phyloP scores from a whole-genome alignment of 2,113 vertebrate genomes.

The Lophotis ruficrista region DNA sequence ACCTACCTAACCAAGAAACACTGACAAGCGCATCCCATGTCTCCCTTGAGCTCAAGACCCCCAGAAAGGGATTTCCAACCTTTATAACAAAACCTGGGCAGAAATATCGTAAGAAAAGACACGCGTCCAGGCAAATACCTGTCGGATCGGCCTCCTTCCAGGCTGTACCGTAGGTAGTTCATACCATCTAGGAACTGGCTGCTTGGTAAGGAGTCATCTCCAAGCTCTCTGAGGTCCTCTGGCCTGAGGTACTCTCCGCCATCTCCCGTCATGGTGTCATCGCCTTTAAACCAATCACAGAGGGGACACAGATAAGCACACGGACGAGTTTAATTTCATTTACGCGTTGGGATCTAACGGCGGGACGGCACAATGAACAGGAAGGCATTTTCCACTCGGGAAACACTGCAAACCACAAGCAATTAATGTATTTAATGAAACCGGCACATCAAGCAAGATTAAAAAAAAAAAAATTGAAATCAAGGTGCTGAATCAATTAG shows the following conservation, averaged over 20 bases:
- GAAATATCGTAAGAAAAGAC: not conserved
- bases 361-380: not conserved
- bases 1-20: not conserved
- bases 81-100: not conserved
- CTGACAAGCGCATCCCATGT: not conserved
- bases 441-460: not conserved
- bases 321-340: not conserved
- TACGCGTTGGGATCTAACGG: not conserved
- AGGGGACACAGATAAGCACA: not conserved
- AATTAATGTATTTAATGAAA: slow-evolving; percentile 37
- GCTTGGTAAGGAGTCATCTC: slow-evolving; percentile 93
- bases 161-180: slow-evolving; percentile 94
- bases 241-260: slow-evolving; percentile 94
- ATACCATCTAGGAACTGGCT: slow-evolving; percentile 96
- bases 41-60: not conserved
- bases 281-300: slow-evolving; percentile 76
- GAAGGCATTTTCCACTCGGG: not conserved
- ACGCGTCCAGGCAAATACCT: slow-evolving; percentile 73
- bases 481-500: not conserved
- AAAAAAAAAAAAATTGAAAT: not conserved
- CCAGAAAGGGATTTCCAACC: not conserved
- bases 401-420: slow-evolving; percentile 37
- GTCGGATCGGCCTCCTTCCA: slow-evolving; percentile 90
- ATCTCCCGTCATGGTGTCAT: slow-evolving; percentile 97
- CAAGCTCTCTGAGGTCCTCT: slow-evolving; percentile 93